Evolutionary conservation across 2,797 vertebrate genomes (phyloP).

Genomic region (Oryzias sinensis): DNA sequence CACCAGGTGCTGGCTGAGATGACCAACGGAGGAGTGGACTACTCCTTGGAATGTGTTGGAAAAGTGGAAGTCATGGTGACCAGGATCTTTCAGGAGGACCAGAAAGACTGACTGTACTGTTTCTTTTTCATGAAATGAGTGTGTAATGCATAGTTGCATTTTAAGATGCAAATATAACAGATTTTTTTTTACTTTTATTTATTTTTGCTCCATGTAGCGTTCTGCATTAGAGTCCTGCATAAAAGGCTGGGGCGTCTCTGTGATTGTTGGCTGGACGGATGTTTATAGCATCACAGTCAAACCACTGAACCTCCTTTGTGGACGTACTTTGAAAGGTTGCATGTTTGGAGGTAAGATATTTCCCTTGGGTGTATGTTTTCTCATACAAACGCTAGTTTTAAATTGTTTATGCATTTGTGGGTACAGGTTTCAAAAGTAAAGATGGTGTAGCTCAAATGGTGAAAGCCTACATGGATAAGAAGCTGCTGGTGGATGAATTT

Average conservation of each 20-base stretch:
- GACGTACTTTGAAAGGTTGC: slow-evolving; percentile 91
- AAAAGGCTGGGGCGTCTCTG: slow-evolving; percentile 91
- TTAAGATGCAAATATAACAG: no score
- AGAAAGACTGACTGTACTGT: no score
- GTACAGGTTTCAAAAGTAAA: slow-evolving; percentile 78
- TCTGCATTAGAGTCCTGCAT: slow-evolving; percentile 88
- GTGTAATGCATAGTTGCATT: not conserved
- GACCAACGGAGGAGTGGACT: slow-evolving; percentile 91
- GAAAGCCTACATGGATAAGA: slow-evolving; percentile 82
- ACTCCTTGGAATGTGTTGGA: slow-evolving; percentile 91
- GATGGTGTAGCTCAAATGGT: slow-evolving; percentile 80
- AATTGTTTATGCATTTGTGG: not conserved
- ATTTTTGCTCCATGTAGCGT: slow-evolving; percentile 68
- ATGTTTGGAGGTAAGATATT: slow-evolving; percentile 86
- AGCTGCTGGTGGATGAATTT: slow-evolving; percentile 84
- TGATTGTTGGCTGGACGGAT: slow-evolving; percentile 88
- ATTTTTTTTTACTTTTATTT: not conserved
- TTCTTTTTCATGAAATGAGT: not conserved
- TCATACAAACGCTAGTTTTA: not conserved
- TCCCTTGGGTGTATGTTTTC: not conserved
- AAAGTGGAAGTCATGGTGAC: slow-evolving; percentile 88
- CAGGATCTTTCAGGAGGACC: no score
- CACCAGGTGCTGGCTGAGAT: slow-evolving; percentile 85
- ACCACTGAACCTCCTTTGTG: slow-evolving; percentile 86
- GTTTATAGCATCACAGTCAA: slow-evolving; percentile 82